These are phyloP conservation scores for Sylvilagus bachmani DNA, from an alignment of 2,113 vertebrate genomes.

Conservation along the genomic window DNA sequence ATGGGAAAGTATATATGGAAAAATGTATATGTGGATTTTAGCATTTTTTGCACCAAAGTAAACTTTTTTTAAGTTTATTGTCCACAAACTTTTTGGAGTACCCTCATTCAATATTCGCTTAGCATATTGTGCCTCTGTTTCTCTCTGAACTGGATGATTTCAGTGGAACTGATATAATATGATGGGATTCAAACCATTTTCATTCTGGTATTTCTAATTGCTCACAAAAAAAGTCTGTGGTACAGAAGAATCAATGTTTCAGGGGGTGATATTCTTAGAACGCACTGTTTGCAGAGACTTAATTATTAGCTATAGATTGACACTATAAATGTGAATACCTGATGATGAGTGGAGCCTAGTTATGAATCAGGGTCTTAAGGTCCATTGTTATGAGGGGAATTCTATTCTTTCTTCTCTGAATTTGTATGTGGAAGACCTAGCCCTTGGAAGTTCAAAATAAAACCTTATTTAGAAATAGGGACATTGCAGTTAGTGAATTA, in stretches of 20 bases:
- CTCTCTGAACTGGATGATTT: not conserved
- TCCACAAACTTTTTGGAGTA: no score
- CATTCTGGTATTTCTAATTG: not conserved
- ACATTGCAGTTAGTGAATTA: not conserved
- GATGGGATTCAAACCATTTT: not conserved
- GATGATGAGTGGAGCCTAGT: not conserved
- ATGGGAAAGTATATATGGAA: no score
- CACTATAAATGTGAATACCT: not conserved
- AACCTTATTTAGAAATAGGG: not conserved
- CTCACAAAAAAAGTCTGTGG: not conserved
- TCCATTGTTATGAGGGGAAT: not conserved
- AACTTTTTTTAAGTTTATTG: no score
- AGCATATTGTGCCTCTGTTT: not conserved
- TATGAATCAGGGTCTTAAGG: not conserved
- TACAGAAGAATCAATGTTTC: not conserved
- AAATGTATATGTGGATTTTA: no score
- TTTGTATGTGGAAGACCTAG: not conserved
- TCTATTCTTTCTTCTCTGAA: not conserved
- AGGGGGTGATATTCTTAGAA: not conserved
- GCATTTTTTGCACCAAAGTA: no score
- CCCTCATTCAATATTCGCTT: no score
- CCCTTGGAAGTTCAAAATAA: not conserved
- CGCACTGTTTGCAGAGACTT: not conserved
- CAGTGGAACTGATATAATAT: not conserved
- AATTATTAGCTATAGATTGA: not conserved